Base-by-base conservation (phyloP, 2,113 vertebrate species). In the Hippoglossus stenolepis region DNA sequence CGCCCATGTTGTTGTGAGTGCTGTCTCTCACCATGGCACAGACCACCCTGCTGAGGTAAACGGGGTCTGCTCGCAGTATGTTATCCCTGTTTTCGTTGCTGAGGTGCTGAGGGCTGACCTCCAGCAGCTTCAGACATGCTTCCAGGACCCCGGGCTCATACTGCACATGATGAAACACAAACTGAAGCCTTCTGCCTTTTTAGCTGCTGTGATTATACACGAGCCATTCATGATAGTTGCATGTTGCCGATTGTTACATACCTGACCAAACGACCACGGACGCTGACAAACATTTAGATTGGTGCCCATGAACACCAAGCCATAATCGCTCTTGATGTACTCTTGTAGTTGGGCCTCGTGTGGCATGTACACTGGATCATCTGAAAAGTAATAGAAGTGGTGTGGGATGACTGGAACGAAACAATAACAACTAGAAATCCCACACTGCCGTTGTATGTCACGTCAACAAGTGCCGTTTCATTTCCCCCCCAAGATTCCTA, bases 221-320 rank as follows among this genome's bases (percentile, higher is more conserved):
- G 15, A n/a, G 23, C 7, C 24, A 51, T 59, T 26, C 17, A 63
- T 0, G 1, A 56, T 5, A 58, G 14, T 3, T 54, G 17, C 21
- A 20, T 43, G 14, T 20, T 31, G 28, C 14, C 23, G 20, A 17
- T 43, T 13, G 11, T 71, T 2, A 49, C 87, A n/a, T 51, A 93
- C 91, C 88, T 91, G 91, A 68, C 87, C 88, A 65, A 90, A 93
- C 0, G 60, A 80, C 91, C 93, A 93, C 24, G 88, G 90, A 10
- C 71, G 70, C 13, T 40, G 24, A 1, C 15, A 12, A 8, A 90
- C 26, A 24, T 89, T 92, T 2, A n/a, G 17, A 56, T 47, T 5
- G 1, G 77, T 90, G 23, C 93, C 93, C 70, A 85, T 87, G 72
- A 76, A 93, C 24, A 93, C 17, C 61, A 89, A 0, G 13, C 91